Conservation (phyloP, 2,888 invertebrate species). For the Yponomeuta sedellus region DNA sequence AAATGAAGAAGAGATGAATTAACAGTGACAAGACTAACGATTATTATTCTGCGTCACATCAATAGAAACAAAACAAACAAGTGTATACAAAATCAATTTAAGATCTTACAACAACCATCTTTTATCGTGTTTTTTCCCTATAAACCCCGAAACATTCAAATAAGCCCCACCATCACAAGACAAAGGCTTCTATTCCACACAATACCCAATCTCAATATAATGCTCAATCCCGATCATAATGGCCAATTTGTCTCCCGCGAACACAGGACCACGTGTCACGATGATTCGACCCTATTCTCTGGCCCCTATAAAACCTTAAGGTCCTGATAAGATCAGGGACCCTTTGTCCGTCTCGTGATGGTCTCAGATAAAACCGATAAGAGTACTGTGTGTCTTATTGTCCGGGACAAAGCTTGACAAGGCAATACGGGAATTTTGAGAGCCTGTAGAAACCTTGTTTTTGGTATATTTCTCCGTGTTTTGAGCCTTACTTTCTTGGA, state of each 20-base stretch:
- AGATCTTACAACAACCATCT: not conserved
- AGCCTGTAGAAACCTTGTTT: constrained; percentile 18
- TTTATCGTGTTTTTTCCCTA: not conserved
- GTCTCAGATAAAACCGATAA: constrained; percentile 51
- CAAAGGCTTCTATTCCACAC: constrained; percentile 9
- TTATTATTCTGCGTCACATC: no score
- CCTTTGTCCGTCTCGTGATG: constrained; percentile 30
- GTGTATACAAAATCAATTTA: no score
- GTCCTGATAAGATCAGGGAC: constrained; percentile 55
- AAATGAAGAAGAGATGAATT: no score
- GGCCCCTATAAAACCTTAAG: constrained; percentile 40
- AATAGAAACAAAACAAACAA: no score
- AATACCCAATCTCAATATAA: constrained; percentile 5
- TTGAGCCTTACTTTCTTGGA: not conserved
- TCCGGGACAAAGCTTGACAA: constrained; percentile 36
- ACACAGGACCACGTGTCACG: constrained; percentile 53
- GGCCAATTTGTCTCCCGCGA: constrained; percentile 53
- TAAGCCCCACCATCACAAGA: constrained; percentile 2
- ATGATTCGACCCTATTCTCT: constrained; percentile 46
- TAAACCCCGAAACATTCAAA: not conserved
- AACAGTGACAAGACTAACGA: no score
- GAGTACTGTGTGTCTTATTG: constrained; percentile 40
- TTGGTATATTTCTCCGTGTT: not conserved
- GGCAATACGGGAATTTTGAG: constrained; percentile 40
- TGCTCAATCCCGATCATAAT: constrained; percentile 34